phyloP scores from a whole-genome alignment of 2,888 invertebrate species.

The Actias luna region DNA sequence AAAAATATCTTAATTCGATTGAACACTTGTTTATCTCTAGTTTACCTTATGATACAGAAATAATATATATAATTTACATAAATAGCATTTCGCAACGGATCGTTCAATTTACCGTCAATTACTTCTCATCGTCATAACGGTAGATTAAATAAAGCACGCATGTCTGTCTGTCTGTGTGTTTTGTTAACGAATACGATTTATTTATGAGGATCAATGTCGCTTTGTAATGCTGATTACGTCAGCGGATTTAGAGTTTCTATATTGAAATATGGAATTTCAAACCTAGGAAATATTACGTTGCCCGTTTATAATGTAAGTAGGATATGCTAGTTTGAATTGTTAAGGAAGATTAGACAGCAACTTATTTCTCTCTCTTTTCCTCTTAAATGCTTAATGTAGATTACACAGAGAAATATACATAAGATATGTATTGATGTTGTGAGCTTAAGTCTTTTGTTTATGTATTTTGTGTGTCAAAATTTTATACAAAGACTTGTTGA shows the following conservation, averaged over 20 bases:
- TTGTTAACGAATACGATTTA: slow-evolving; percentile 58
- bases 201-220: slow-evolving; percentile 59
- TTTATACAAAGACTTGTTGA: too few species aligned
- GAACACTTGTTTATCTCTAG: too few species aligned
- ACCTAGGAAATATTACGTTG: slow-evolving; percentile 32
- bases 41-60: neutral
- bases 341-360: neutral
- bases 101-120: slow-evolving; percentile 25
- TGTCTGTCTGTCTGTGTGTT: slow-evolving; percentile 41
- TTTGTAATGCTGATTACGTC: slow-evolving; percentile 48
- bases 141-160: slow-evolving; percentile 39
- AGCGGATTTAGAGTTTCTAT: slow-evolving; percentile 25
- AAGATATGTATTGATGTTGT: too few species aligned
- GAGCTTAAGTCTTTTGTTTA: too few species aligned
- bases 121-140: slow-evolving; percentile 42
- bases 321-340: neutral
- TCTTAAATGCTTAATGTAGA: neutral
- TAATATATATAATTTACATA: neutral
- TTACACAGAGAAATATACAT: neutral
- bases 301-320: neutral
- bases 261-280: slow-evolving; percentile 38
- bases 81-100: neutral
- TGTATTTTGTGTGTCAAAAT: neutral
- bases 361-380: neutral
- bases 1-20: neutral